phyloP scores from a whole-genome alignment of 2,888 invertebrate genomes.

The Mongoloraphidia duomilia region DNA sequence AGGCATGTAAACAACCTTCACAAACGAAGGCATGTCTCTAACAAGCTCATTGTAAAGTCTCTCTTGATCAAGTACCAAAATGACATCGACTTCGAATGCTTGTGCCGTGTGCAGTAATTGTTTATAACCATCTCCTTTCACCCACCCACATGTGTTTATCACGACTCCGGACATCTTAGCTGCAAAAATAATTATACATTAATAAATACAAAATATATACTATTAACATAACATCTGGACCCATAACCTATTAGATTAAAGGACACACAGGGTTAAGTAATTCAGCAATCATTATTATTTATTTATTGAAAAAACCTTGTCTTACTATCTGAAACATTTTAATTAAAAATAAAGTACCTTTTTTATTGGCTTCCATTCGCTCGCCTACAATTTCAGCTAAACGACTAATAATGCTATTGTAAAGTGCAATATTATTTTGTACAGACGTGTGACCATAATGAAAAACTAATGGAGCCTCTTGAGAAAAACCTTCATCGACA shows the following conservation, averaged over 20 bases:
- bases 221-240: background rate
- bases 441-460: constrained; percentile 84
- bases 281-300: no score
- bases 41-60: constrained; percentile 87
- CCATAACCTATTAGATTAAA: no score
- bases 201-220: background rate
- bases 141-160: constrained; percentile 97
- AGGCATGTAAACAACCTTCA: constrained; percentile 80
- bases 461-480: constrained; percentile 83
- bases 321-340: background rate
- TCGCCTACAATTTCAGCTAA: constrained; percentile 76
- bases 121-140: constrained; percentile 82
- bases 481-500: constrained; percentile 89
- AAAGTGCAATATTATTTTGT: constrained; percentile 62
- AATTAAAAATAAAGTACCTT: constrained; percentile 38
- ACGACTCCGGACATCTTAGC: constrained; percentile 79
- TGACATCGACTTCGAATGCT: constrained; percentile 90
- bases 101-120: constrained; percentile 77
- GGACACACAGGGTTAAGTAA: no score
- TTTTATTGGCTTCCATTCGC: constrained; percentile 72
- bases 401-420: constrained; percentile 67
- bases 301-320: no score
- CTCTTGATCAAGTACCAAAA: constrained; percentile 92
- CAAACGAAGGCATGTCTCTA: constrained; percentile 84
- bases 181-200: constrained; percentile 24